Base-by-base conservation (phyloP, 2,888 invertebrate species). In the Amblyteles armatorius region DNA sequence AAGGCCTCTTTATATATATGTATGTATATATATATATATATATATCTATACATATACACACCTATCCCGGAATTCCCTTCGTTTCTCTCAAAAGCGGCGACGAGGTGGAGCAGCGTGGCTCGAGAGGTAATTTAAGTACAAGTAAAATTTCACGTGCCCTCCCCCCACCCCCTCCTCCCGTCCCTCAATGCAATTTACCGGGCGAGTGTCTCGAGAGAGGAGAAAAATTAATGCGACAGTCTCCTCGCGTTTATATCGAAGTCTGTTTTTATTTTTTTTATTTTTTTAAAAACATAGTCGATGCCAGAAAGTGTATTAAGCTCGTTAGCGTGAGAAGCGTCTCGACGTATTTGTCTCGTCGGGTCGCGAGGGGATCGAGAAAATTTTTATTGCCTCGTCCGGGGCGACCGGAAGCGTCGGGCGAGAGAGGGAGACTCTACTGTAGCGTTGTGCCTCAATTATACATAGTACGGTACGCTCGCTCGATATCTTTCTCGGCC, bases 401-500 rank as follows among this genome's bases (percentile, higher is more conserved):
- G 29, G 11, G 19, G 33, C 2, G 63, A 29, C 74, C 74, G 74
- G 74, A 74, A 74, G 63, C 48, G n/a, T n/a, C 13, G 40, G 16
- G 26, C 11, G 33, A 33, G 50, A 19, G 13, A 22, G 57, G 26
- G 26, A 63, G 60, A 63, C 60, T 63, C 29, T 16, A 63, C 74
- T 63, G 44, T 74, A 48, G 29, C 4, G 48, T 29, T 50, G 22
- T 63, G 44, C 44, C 26, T 81, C 44, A 69, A 50, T 57, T 78
- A 81, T 77, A 73, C 80, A 65, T 63, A 73, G 68, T 40, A 40
- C 26, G 65, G 72, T 76, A 33, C 7, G 33, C 68, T 78, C 82
- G 82, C 33, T 85, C 84, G 82, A 85, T 82, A 79, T 85, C 79
- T 76, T 76, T 76, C 50, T 82, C 82, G 84, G 84, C 82, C 82